Evolutionary conservation across 2,113 vertebrate species (phyloP).

Genomic region (Panthera leo): DNA sequence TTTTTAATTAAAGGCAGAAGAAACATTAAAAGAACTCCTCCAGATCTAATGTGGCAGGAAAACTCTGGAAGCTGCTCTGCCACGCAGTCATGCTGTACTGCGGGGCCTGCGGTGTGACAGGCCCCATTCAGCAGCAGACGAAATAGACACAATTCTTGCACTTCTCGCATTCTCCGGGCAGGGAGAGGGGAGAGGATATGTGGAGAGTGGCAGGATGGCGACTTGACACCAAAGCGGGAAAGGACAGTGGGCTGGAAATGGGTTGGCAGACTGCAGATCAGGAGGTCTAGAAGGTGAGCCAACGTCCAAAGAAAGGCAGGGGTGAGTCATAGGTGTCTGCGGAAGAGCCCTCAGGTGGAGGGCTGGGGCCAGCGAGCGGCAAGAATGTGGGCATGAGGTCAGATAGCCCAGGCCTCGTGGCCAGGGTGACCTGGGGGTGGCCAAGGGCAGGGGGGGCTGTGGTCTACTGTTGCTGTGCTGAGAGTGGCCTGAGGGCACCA

Average conservation of each 20-base stretch:
- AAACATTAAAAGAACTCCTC: background rate
- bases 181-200: background rate
- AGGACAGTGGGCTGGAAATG: background rate
- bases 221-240: background rate
- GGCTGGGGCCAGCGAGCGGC: background rate
- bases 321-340: rapidly evolving
- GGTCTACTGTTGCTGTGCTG: background rate
- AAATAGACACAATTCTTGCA: background rate
- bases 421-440: background rate
- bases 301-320: background rate
- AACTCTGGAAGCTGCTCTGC: background rate
- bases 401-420: background rate
- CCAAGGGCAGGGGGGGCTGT: background rate
- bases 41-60: background rate
- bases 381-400: background rate
- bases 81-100: background rate
- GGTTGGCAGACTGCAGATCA: background rate
- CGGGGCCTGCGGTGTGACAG: background rate
- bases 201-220: background rate
- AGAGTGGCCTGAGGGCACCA: background rate
- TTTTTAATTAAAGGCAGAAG: background rate
- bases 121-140: background rate
- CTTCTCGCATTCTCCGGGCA: background rate
- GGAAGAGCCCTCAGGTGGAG: background rate
- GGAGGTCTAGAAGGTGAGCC: background rate